Conservation (phyloP, 2,797 vertebrate species). For the Alcedo atthis region DNA sequence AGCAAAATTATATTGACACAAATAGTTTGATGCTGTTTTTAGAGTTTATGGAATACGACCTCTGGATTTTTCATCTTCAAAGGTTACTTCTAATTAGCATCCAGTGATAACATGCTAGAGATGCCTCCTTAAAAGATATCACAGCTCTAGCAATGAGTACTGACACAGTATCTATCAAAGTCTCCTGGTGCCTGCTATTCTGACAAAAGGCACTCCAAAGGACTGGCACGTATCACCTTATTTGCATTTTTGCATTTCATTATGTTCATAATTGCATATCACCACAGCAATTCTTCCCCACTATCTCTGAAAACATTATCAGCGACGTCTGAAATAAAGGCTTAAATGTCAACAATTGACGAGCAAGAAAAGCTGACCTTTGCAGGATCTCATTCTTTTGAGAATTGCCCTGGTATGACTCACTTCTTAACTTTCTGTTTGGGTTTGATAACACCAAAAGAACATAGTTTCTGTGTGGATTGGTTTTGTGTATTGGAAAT, state of each 20-base stretch:
- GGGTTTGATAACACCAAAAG: conserved; percentile 76
- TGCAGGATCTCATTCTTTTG: conserved; percentile 85
- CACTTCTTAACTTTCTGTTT: conserved; percentile 78
- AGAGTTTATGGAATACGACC: conserved; percentile 74
- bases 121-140: conserved; percentile 81
- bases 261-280: conserved; percentile 94
- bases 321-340: conserved; percentile 91
- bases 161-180: conserved; percentile 92
- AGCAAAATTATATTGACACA: conserved; percentile 70
- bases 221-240: conserved; percentile 85
- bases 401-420: conserved; percentile 73
- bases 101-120: conserved; percentile 71
- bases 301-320: conserved; percentile 95
- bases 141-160: conserved; percentile 84
- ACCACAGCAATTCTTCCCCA: conserved; percentile 87
- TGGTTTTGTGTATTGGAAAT: not conserved
- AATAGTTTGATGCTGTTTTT: conserved; percentile 73
- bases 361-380: conserved; percentile 94
- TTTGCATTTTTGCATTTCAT: conserved; percentile 99
- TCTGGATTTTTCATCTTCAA: conserved; percentile 75
- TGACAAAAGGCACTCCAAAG: conserved; percentile 91
- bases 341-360: conserved; percentile 98
- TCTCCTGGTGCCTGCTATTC: conserved; percentile 82
- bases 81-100: conserved; percentile 80
- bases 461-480: conserved; percentile 26